Conservation (phyloP, 92 coral and sea anemone genomes). For the Chrysogorgia sp. region DNA sequence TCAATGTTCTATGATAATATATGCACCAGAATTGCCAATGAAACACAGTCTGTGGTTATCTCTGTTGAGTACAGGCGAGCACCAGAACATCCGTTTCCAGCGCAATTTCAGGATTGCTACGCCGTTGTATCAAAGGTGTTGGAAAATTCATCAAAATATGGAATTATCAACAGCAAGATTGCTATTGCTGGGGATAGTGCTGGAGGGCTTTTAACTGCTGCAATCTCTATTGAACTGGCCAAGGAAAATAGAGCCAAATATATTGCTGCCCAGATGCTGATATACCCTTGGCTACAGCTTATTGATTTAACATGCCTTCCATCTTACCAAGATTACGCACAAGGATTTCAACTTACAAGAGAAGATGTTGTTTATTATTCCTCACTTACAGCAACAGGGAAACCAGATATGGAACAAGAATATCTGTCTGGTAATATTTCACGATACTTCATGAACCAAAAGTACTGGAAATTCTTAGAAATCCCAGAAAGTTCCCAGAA, state of each 20-base stretch:
- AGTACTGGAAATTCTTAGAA: conserved; percentile 57
- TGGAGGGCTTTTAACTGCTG: conserved; percentile 93
- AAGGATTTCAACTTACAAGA: conserved; percentile 58
- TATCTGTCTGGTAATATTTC: conserved; percentile 88
- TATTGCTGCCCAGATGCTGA: conserved; percentile 61
- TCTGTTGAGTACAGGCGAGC: conserved; percentile 79
- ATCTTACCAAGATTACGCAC: conserved; percentile 64
- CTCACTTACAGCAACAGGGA: conserved; percentile 78
- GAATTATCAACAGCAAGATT: conserved; percentile 73
- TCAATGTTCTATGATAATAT: not conserved
- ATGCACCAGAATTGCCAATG: not conserved
- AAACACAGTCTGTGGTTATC: conserved; percentile 25
- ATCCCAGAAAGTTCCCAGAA: conserved; percentile 19
- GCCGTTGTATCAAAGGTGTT: conserved; percentile 78
- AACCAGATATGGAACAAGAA: conserved; percentile 56
- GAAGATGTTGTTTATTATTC: conserved; percentile 62
- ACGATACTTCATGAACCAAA: conserved; percentile 66
- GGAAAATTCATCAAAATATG: conserved; percentile 69
- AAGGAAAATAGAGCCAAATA: conserved; percentile 40
- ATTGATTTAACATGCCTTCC: conserved; percentile 71
- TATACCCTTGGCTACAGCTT: conserved; percentile 80
- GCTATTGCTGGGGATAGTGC: conserved; percentile 91
- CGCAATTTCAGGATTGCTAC: conserved; percentile 84
- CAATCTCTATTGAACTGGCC: conserved; percentile 77
- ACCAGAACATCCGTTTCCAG: conserved; percentile 83